Evolutionary conservation across 2,113 vertebrate genomes (phyloP).

Genomic region (Podocnemis expansa): DNA sequence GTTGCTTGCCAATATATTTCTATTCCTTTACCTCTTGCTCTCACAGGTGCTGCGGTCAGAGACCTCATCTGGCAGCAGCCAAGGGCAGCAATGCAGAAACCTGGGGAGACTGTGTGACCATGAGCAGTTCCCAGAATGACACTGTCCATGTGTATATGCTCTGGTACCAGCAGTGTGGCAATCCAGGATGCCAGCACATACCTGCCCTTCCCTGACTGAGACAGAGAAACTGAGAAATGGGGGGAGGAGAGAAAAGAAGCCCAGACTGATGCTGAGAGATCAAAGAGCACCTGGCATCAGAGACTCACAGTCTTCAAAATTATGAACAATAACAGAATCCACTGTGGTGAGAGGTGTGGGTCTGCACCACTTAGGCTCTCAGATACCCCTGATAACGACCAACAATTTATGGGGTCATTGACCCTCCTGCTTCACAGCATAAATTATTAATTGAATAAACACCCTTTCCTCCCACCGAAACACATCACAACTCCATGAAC

Average conservation of each 20-base stretch:
- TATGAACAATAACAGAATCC: not conserved
- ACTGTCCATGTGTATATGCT: too few species aligned
- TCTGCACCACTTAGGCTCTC: not conserved
- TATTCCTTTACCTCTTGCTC: not conserved
- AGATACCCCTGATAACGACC: not conserved
- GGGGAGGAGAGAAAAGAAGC: not conserved
- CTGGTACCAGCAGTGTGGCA: too few species aligned
- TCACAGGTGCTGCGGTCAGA: not conserved
- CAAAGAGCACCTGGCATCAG: not conserved
- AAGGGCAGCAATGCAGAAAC: not conserved
- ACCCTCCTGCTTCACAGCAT: not conserved
- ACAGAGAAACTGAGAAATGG: not conserved
- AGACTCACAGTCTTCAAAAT: not conserved
- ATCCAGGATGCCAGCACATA: conserved; percentile 6
- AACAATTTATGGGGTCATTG: not conserved
- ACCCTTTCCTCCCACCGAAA: not conserved
- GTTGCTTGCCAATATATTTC: not conserved
- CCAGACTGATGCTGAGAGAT: not conserved
- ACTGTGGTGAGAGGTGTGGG: not conserved
- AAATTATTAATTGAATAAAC: not conserved
- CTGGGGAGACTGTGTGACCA: not conserved
- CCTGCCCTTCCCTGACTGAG: not conserved
- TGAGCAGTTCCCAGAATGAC: too few species aligned
- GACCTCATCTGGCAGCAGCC: not conserved
- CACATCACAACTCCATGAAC: too few species aligned